Base-by-base conservation (phyloP, 2,888 invertebrate species). In the Criorhina ranunculi region DNA sequence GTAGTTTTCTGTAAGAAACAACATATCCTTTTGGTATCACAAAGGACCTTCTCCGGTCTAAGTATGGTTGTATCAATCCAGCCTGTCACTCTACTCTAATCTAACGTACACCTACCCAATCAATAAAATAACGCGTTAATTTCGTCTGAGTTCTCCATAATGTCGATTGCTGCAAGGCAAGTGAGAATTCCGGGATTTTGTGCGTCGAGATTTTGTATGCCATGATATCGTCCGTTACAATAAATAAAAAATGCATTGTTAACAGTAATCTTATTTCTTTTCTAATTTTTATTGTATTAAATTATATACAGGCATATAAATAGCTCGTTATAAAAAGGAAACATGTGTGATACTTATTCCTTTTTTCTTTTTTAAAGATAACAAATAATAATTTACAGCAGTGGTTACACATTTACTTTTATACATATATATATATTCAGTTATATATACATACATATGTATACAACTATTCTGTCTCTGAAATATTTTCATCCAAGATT, bases 291-390 rank as follows among this genome's bases (percentile, higher is more conserved):
- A 59, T 77, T 77, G 60, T 51, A 60, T 67, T 77, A 67, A 67
- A 67, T 67, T 77, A 77, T 77, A 67, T 77, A 77, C 76, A 67
- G 59, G 67, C 60, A 57, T 77, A 60, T 77, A 72, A 72, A 72
- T 59, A 59, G 49, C 29, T 72, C 40, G 33, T 59, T 70, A 59
- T 70, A 40, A 67, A 67, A 67, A 59, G 42, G 59, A 59, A 76
- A 67, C 40, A 76, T 67, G 31, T 42, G 17, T 46, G 29, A 66
- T 46, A 44, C 53, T 49, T 15, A 37, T 64, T 66, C n/a, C 12
- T 19, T 7, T 66, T 29, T 64, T 59, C 11, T 33, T 42, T 77
- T 66, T 51, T 17, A 4, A 3, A 67, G 15, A 59, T 67, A 77
- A 77, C 42, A 77, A 59, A 53, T 60, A 55, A 57, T 76, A 51